Base-by-base conservation (phyloP, 2,797 vertebrate species). In the Enteromius anoplus region DNA sequence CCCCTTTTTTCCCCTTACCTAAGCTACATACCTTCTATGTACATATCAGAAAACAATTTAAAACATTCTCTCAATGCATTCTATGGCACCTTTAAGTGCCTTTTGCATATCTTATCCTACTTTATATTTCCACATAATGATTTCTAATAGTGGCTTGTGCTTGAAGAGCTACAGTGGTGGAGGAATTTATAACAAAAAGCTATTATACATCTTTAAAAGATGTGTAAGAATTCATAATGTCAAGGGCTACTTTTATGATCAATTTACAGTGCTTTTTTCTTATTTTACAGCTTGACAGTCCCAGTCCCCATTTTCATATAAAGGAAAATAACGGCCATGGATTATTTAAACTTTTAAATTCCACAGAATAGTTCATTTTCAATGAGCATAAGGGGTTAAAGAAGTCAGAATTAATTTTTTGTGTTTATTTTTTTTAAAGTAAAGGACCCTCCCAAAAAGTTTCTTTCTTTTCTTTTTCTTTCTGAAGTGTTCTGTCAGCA, bases 401-500 rank as follows among this genome's bases (percentile, higher is more conserved):
- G 2, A 23, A 17, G 51, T 37, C 19, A 34, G 19, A 3, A 53
- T 47, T 23, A 1, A 3, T 0, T 7, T 55, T 10, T 71, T 26
- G 40, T 8, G 3, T 40, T 26, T 45, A 4, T n/a, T n/a, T n/a
- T n/a, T n/a, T n/a, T n/a, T n/a, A n/a, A n/a, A n/a, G n/a, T n/a
- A n/a, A n/a, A n/a, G n/a, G 68, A 37, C 17, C 8, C 29, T 82
- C 32, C 29, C 14, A 21, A 40, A 34, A 42, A 37, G 42, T 26
- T 65, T 3, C 53, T 81, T 64, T 71, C 17, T 8, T 51, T 68
- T 1, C 6, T 49, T 42, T 40, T 66, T 65, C 29, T 42, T 64
- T 40, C n/a, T 32, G 47, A 73, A 66, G 69, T 55, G 32, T 81
- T 80, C 58, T 76, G 72, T 81, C 62, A 69, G 72, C 73, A 49